These are phyloP conservation scores for Menura novaehollandiae DNA, from an alignment of 2,113 vertebrate genomes.

Conservation along the genomic window DNA sequence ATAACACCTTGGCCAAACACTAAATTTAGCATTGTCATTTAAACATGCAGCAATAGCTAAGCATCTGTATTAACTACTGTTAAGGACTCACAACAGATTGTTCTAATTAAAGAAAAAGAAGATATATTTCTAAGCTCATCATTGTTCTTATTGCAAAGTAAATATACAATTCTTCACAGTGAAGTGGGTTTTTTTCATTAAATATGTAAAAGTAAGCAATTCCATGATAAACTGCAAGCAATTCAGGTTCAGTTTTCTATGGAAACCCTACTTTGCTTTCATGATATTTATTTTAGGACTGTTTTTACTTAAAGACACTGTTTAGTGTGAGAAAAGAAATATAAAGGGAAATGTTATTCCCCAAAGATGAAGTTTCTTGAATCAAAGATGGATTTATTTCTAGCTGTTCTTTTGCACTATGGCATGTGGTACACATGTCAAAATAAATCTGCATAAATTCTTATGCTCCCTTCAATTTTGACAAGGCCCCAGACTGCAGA, in stretches of 20 bases:
- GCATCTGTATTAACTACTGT: neutral
- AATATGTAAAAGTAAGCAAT: neutral
- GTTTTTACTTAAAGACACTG: neutral
- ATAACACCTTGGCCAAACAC: neutral
- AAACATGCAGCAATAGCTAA: neutral
- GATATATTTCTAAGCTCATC: neutral
- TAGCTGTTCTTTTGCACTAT: neutral
- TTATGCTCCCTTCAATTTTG: neutral
- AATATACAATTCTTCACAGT: neutral
- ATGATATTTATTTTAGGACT: neutral
- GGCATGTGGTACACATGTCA: neutral
- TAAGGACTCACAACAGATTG: neutral
- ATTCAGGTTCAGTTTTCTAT: neutral
- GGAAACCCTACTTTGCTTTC: neutral
- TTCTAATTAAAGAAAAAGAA: neutral
- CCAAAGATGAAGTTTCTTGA: neutral
- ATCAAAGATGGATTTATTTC: neutral
- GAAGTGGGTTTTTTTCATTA: neutral
- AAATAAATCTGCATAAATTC: neutral
- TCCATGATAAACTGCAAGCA: neutral
- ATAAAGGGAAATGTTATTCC: neutral
- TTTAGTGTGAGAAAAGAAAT: neutral
- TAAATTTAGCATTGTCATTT: neutral
- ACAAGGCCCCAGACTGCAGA: neutral
- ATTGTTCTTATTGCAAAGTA: neutral